These are phyloP conservation scores for Onychorhynchus coronatus DNA, from an alignment of 2,113 vertebrate genomes.

Conservation along the genomic window DNA sequence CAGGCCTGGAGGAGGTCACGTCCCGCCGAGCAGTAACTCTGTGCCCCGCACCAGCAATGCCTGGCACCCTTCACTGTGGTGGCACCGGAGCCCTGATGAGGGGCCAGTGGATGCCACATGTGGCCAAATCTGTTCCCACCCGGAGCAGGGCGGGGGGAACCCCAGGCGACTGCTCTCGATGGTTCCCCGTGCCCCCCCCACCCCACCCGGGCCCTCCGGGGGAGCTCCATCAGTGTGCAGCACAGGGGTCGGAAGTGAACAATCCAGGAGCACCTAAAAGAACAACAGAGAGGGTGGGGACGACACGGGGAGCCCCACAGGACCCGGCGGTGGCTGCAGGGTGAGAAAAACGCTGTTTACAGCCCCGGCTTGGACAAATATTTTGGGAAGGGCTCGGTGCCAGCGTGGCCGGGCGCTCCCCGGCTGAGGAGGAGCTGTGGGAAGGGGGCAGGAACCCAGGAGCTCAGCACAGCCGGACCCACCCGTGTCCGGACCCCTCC, in stretches of 20 bases:
- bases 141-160: fast-evolving
- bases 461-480: neutral
- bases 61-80: fast-evolving
- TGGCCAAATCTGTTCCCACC: neutral
- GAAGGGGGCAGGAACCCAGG: neutral
- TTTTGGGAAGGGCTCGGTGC: neutral
- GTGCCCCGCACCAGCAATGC: fast-evolving
- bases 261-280: neutral
- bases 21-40: neutral
- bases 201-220: fast-evolving
- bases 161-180: fast-evolving
- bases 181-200: fast-evolving
- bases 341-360: neutral
- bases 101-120: fast-evolving
- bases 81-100: neutral
- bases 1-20: neutral
- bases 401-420: neutral
- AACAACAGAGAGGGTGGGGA: neutral
- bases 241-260: too few relatives aligned
- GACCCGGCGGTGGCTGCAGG: neutral
- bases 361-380: neutral
- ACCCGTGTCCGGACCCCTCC: neutral
- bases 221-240: neutral
- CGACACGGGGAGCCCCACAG: neutral
- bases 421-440: neutral